Conservation (phyloP, 2,797 vertebrate species). For the Microchirus variegatus region DNA sequence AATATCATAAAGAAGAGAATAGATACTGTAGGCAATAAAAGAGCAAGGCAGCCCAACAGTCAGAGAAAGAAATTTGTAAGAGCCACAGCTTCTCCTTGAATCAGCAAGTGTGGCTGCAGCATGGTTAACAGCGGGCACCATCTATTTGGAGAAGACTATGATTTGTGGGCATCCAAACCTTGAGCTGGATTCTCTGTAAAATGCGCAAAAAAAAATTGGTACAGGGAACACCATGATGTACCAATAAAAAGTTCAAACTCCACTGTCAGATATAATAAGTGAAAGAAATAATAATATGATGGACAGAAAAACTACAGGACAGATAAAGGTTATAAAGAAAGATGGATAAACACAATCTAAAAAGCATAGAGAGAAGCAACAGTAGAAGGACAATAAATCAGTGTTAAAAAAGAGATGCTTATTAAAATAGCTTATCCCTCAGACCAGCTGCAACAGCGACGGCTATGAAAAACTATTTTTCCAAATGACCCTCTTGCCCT, state of each 20-base stretch:
- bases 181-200: slow-evolving; percentile 54
- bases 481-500: slow-evolving; percentile 50
- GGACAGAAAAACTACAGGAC: too few relatives aligned
- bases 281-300: slow-evolving; percentile 14
- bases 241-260: slow-evolving; percentile 10
- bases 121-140: slow-evolving; percentile 71
- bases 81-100: slow-evolving; percentile 72
- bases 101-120: slow-evolving; percentile 72
- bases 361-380: slow-evolving; percentile 1
- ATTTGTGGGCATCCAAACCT: slow-evolving; percentile 76
- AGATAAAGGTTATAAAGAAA: neutral
- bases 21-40: slow-evolving; percentile 21
- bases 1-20: slow-evolving; percentile 24
- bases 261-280: slow-evolving; percentile 9
- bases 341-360: neutral
- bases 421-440: slow-evolving; percentile 12
- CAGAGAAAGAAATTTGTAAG: slow-evolving; percentile 52
- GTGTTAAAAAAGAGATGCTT: slow-evolving; percentile 13
- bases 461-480: slow-evolving; percentile 39
- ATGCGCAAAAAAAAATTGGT: slow-evolving; percentile 51
- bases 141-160: slow-evolving; percentile 80
- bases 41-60: slow-evolving; percentile 30
- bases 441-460: slow-evolving; percentile 18
- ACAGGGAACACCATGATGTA: slow-evolving; percentile 44
- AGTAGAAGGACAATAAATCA: neutral